Conservation (phyloP, 53 echinoderm and acorn worm genomes). For the Paelopatides confundens region DNA sequence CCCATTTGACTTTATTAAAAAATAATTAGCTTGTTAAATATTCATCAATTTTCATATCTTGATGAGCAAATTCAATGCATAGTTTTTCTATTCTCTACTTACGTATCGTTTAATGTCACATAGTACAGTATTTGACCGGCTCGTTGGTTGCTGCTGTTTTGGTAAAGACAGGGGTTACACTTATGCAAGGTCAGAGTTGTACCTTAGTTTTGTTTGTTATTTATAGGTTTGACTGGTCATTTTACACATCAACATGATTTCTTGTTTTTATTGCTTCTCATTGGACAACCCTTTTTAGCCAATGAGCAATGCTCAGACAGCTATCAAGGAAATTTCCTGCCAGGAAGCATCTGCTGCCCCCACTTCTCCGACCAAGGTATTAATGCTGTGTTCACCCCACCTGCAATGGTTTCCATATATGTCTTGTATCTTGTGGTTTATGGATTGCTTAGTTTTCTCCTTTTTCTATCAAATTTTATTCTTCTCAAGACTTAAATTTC, state of each 20-base stretch:
- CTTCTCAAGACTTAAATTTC: too few relatives aligned
- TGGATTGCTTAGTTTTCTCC: not conserved
- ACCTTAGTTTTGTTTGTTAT: too few relatives aligned
- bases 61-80: too few relatives aligned
- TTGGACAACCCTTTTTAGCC: constrained; percentile 28
- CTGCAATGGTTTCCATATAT: not conserved
- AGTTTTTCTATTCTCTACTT: not conserved
- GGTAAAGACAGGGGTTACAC: too few relatives aligned
- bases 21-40: too few relatives aligned
- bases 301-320: constrained; percentile 11
- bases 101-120: too few relatives aligned
- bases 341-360: constrained; percentile 22
- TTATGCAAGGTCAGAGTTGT: too few relatives aligned
- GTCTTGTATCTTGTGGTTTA: not conserved
- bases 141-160: too few relatives aligned
- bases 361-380: constrained; percentile 17
- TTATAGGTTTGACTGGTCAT: too few relatives aligned
- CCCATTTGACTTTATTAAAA: too few relatives aligned
- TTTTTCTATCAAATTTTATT: not conserved
- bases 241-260: not conserved
- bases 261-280: constrained; percentile 29
- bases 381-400: not conserved
- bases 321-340: constrained; percentile 18
- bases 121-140: too few relatives aligned
- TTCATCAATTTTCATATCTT: too few relatives aligned